These are phyloP conservation scores for Conus canariensis DNA, from an alignment of 2,888 invertebrate species.

Conservation along the genomic window DNA sequence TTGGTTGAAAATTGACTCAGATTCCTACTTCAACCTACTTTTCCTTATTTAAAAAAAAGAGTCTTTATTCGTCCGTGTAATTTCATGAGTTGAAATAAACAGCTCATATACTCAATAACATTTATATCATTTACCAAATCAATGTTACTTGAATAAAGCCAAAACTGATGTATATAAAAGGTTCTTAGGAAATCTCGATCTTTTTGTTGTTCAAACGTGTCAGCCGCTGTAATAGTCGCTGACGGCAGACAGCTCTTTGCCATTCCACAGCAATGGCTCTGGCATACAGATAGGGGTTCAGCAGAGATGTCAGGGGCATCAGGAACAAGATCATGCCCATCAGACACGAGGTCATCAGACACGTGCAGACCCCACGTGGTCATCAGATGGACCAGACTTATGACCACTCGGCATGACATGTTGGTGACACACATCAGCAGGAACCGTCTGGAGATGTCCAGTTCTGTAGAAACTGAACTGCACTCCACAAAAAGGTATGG, in stretches of 20 bases:
- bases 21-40: too few species aligned
- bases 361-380: neutral
- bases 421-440: slow-evolving; percentile 5
- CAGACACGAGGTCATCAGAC: too few species aligned
- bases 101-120: too few species aligned
- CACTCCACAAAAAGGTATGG: neutral
- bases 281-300: neutral
- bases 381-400: neutral
- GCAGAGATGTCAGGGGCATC: neutral
- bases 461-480: neutral
- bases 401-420: neutral
- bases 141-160: too few species aligned
- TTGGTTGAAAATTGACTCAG: too few species aligned
- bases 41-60: too few species aligned
- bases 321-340: neutral
- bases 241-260: neutral
- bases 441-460: neutral
- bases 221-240: neutral
- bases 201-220: neutral
- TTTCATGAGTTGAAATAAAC: too few species aligned
- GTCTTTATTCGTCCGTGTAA: too few species aligned
- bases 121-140: too few species aligned
- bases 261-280: neutral
- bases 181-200: too few species aligned
- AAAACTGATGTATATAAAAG: too few species aligned